A percentile compares a stretch with the other conserved stretches of the same genome.
These are phyloP conservation scores for Muscicapa striata DNA, from an alignment of 2,797 vertebrate species.

Conservation along the genomic window DNA sequence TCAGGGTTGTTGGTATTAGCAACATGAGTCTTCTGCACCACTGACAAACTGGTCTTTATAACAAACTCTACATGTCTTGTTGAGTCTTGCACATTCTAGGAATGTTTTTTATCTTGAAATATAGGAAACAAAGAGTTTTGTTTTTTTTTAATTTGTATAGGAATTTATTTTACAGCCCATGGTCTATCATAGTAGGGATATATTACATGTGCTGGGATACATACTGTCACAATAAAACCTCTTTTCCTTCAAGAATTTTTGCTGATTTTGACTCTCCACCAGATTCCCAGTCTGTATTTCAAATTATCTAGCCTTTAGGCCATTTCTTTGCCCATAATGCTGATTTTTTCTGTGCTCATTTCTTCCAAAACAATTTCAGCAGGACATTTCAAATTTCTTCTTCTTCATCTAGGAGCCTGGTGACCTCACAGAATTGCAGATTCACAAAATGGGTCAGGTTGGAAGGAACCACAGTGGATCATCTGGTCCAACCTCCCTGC, in stretches of 20 bases:
- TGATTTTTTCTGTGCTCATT: neutral
- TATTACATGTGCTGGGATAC: neutral
- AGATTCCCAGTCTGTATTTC: neutral
- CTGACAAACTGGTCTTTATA: neutral
- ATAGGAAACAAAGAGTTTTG: neutral
- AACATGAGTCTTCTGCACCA: neutral
- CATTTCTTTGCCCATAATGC: neutral
- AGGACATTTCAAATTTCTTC: neutral
- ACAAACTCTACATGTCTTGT: neutral
- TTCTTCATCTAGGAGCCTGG: neutral
- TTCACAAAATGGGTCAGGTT: neutral
- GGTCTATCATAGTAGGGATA: neutral
- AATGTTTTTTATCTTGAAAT: neutral
- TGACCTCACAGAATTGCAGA: neutral
- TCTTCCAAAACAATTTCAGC: neutral
- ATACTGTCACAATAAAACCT: neutral
- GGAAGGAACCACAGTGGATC: neutral
- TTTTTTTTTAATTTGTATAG: neutral
- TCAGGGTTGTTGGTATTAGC: neutral
- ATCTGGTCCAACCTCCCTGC: neutral
- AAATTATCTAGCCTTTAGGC: neutral
- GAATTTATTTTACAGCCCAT: neutral
- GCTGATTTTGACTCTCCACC: neutral
- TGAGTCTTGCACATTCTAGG: neutral
- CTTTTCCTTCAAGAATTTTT: neutral